These are phyloP conservation scores for Tethea ocularis DNA, from an alignment of 2,888 invertebrate genomes.

Conservation along the genomic window DNA sequence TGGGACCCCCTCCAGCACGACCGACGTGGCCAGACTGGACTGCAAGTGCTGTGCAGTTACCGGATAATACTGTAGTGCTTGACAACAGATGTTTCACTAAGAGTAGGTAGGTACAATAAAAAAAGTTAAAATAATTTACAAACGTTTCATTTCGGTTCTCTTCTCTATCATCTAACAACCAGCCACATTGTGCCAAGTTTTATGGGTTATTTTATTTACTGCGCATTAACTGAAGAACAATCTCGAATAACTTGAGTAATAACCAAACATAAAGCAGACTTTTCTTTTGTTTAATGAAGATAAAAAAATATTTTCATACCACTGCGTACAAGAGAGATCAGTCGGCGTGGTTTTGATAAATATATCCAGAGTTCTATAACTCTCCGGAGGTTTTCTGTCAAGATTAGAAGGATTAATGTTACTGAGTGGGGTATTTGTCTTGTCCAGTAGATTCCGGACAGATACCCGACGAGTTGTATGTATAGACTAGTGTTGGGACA, in stretches of 20 bases:
- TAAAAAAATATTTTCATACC: conserved; percentile 1
- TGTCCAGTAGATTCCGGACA: conserved; percentile 52
- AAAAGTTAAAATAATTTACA: too few species aligned
- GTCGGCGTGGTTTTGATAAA: conserved; percentile 41
- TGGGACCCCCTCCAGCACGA: too few species aligned
- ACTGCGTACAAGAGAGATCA: conserved; percentile 2
- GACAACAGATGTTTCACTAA: too few species aligned
- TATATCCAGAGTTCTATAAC: conserved; percentile 31
- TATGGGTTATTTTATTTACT: too few species aligned
- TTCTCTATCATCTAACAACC: not conserved
- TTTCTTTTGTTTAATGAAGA: not conserved
- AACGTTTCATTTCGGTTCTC: not conserved
- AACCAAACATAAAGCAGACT: not conserved
- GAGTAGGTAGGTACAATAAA: too few species aligned
- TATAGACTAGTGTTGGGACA: conserved; percentile 9
- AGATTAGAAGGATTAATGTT: conserved; percentile 76
- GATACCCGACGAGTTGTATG: conserved; percentile 33
- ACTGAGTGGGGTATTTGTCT: conserved; percentile 65
- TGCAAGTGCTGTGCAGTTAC: too few species aligned
- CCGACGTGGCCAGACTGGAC: too few species aligned
- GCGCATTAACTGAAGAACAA: not conserved
- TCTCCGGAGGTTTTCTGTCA: conserved; percentile 65
- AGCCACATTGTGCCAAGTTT: not conserved
- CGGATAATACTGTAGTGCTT: too few species aligned
- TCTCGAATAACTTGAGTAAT: not conserved